Conservation (phyloP, 2,113 vertebrate species). For the Thermophis baileyi region DNA sequence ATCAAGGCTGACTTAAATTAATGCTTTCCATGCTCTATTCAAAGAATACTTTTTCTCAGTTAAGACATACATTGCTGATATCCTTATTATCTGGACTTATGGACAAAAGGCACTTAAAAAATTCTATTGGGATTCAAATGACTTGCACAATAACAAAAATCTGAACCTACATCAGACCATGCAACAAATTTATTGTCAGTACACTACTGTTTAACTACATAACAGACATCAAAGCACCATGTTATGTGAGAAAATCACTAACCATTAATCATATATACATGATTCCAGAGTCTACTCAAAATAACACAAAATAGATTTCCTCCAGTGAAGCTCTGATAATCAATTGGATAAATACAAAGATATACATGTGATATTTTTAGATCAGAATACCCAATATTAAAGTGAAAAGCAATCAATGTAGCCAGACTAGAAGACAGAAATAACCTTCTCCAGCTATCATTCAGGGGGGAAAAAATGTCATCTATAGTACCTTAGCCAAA, state of each 20-base stretch:
- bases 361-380: not conserved
- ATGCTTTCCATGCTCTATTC: not conserved
- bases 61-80: not conserved
- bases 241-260: not conserved
- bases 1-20: not conserved
- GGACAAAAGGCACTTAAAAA: not conserved
- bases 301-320: too few relatives aligned
- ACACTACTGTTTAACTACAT: not conserved
- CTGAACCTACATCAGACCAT: not conserved
- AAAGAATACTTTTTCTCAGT: not conserved
- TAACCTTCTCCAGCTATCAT: not conserved
- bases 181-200: not conserved
- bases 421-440: not conserved
- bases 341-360: not conserved
- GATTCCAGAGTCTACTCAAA: not conserved
- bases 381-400: not conserved
- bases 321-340: not conserved
- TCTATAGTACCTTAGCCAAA: not conserved
- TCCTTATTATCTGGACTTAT: not conserved
- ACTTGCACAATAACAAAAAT: not conserved
- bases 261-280: not conserved
- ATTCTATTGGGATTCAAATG: not conserved
- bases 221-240: not conserved
- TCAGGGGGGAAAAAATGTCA: not conserved
- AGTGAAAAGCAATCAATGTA: not conserved